phyloP scores from a whole-genome alignment of 92 coral and sea anemone species.

The Parazoanthus darwini region DNA sequence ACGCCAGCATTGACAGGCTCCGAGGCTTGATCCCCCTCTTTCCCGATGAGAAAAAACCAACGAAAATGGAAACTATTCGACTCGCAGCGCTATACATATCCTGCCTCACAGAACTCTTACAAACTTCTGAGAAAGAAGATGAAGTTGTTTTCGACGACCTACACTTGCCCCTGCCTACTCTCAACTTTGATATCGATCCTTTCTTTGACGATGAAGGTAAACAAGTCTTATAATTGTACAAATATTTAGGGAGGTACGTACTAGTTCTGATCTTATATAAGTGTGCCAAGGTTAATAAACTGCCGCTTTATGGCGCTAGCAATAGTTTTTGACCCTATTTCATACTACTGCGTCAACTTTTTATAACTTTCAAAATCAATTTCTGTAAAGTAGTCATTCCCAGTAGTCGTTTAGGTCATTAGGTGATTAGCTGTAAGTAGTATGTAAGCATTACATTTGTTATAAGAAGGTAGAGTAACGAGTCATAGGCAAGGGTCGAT shows the following conservation, averaged over 20 bases:
- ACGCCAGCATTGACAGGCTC: slow-evolving; percentile 68
- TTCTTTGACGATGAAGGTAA: slow-evolving; percentile 21
- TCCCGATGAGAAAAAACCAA: slow-evolving; percentile 84
- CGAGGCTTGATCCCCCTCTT: slow-evolving; percentile 78
- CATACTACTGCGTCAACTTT: too few relatives aligned
- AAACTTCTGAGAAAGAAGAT: slow-evolving; percentile 51
- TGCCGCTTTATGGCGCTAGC: too few relatives aligned
- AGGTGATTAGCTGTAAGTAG: too few relatives aligned
- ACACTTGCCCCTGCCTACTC: slow-evolving; percentile 53
- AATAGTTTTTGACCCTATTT: too few relatives aligned
- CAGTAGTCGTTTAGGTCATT: too few relatives aligned
- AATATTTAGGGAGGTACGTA: background rate
- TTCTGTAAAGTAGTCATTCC: too few relatives aligned
- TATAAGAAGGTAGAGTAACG: too few relatives aligned
- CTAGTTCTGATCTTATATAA: background rate
- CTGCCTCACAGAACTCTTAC: slow-evolving; percentile 69
- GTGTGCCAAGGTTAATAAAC: background rate
- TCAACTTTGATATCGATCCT: slow-evolving; percentile 65
- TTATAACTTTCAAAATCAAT: too few relatives aligned
- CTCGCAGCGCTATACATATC: slow-evolving; percentile 76
- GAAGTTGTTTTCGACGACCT: slow-evolving; percentile 10
- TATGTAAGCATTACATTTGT: too few relatives aligned
- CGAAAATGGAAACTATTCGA: slow-evolving; percentile 77
- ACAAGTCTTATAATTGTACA: background rate
- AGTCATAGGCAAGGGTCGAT: background rate